Conservation (phyloP, 2,113 vertebrate species). For the Anser brachyrhynchus region DNA sequence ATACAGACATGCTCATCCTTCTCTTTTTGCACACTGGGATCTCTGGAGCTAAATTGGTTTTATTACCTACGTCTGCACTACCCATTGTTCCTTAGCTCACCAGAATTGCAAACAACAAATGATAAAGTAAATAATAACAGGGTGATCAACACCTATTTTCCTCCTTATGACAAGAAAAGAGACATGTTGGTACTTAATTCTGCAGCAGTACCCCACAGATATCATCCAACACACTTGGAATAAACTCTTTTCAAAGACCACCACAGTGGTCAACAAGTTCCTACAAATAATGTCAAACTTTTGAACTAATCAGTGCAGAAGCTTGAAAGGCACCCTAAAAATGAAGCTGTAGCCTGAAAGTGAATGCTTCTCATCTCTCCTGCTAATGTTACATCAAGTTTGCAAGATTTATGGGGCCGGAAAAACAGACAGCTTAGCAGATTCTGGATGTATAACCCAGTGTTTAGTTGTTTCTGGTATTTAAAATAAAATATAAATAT, state of each 20-base stretch:
- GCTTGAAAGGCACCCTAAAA: not conserved
- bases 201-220: not conserved
- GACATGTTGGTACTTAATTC: not conserved
- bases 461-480: not conserved
- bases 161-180: not conserved
- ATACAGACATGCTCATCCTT: not conserved
- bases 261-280: not conserved
- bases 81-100: not conserved
- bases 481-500: not conserved
- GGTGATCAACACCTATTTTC: not conserved
- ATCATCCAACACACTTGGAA: not conserved
- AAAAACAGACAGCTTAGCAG: not conserved
- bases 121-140: not conserved
- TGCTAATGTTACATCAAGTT: not conserved
- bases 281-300: not conserved
- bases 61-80: not conserved
- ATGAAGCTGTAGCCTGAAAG: not conserved
- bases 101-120: not conserved
- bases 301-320: not conserved
- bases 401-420: not conserved
- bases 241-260: not conserved
- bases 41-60: not conserved
- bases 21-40: not conserved
- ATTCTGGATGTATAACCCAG: not conserved
- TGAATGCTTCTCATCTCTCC: accelerated